Evolutionary conservation across 2,888 invertebrate genomes (phyloP).

Genomic region (Chrysotoxum bicinctum): DNA sequence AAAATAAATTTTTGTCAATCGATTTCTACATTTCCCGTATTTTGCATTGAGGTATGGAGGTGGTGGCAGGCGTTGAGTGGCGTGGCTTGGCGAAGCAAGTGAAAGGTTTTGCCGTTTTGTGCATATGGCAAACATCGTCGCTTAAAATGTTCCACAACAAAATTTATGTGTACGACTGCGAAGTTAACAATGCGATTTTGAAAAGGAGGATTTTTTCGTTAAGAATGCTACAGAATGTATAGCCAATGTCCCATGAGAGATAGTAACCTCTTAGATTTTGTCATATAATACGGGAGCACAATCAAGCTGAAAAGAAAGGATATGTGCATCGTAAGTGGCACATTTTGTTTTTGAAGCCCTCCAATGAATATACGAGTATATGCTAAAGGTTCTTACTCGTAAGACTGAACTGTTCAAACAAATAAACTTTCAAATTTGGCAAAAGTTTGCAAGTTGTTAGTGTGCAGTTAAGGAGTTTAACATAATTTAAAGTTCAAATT

Average conservation of each 20-base stretch:
- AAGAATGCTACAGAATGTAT: constrained; percentile 68
- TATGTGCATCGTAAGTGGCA: neutral
- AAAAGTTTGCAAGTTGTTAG: no score
- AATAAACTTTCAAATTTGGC: no score
- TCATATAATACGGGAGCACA: neutral
- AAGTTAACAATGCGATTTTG: constrained; percentile 65
- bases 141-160: constrained; percentile 34
- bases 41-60: neutral
- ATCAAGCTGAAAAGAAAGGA: neutral
- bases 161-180: constrained; percentile 45
- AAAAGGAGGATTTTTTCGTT: constrained; percentile 62
- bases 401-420: no score
- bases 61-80: neutral
- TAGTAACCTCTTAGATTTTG: constrained; percentile 53
- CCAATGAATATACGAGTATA: neutral
- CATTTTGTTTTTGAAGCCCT: neutral
- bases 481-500: no score
- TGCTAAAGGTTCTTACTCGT: no score
- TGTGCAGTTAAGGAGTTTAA: no score
- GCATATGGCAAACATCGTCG: constrained; percentile 61
- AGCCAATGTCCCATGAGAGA: constrained; percentile 58
- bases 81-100: constrained; percentile 2
- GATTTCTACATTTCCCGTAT: constrained; percentile 42
- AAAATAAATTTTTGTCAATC: constrained; percentile 68
- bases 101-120: constrained; percentile 31